Percentiles rank a stretch among this genome's conserved stretches.
Evolutionary conservation across 2,113 vertebrate species (phyloP).

Genomic region (Ailuropoda melanoleuca): DNA sequence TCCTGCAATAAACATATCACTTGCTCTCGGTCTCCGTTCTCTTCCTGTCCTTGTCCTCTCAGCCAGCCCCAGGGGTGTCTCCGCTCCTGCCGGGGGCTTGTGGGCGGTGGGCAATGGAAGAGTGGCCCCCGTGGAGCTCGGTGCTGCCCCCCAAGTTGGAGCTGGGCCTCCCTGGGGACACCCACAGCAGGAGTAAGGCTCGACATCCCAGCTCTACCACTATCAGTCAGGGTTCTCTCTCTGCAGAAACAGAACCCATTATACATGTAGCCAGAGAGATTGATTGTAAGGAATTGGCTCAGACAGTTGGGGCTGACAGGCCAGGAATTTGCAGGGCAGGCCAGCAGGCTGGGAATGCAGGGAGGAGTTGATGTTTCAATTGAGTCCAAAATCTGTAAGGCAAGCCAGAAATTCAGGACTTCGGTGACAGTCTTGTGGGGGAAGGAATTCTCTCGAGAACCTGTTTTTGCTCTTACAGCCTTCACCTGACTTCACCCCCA

Average conservation of each 20-base stretch:
- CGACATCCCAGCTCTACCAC: too few species aligned
- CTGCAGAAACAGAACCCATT: background rate
- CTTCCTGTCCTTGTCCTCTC: background rate
- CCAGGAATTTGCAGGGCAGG: background rate
- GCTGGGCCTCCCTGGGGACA: background rate
- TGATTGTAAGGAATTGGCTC: background rate
- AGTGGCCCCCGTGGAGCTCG: background rate
- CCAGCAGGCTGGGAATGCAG: background rate
- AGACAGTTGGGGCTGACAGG: background rate
- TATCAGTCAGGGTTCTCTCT: background rate
- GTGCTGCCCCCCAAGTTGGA: background rate
- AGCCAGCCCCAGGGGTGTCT: background rate
- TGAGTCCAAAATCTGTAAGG: background rate
- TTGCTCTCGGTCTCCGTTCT: background rate
- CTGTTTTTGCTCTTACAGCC: background rate
- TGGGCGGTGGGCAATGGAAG: too few species aligned
- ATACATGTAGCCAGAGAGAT: background rate
- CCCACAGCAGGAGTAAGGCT: too few species aligned
- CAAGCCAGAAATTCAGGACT: background rate
- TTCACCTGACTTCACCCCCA: background rate
- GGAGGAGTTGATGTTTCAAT: background rate
- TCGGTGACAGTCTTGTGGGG: background rate
- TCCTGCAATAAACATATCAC: constrained; percentile 66
- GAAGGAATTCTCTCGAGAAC: background rate
- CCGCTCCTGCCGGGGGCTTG: background rate